Conservation (phyloP, 1,140 invertebrate genomes). For the Neoseiulus cucumeris region DNA sequence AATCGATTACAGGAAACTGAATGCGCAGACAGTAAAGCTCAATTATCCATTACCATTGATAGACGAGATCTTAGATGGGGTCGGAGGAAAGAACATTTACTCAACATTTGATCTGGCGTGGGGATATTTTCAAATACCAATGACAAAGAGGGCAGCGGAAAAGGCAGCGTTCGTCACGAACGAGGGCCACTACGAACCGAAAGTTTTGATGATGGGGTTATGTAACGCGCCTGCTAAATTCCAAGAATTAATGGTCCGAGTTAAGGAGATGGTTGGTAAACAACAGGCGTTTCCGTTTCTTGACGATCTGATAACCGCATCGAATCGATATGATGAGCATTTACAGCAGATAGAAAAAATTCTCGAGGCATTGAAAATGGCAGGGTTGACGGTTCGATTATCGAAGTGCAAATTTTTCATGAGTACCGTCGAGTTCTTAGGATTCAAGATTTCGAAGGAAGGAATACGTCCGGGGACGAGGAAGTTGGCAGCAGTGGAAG, state of each 20-base stretch:
- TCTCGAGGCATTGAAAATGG: not conserved
- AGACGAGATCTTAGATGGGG: not conserved
- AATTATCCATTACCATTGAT: not conserved
- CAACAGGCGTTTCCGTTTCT: not conserved
- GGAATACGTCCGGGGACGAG: not conserved
- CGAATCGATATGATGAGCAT: not conserved
- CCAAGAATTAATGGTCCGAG: not conserved
- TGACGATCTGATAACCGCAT: not conserved
- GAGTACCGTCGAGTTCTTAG: not conserved
- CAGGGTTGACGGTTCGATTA: not conserved
- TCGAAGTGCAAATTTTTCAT: not conserved
- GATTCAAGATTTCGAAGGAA: not conserved
- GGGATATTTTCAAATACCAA: not conserved
- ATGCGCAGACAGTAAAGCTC: not conserved
- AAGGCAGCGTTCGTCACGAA: not conserved
- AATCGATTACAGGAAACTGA: not conserved
- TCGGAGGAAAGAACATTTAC: not conserved
- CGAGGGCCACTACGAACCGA: not conserved
- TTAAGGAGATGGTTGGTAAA: not conserved
- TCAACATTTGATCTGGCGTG: constrained; percentile 10
- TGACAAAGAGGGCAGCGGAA: not conserved
- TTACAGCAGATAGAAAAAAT: not conserved
- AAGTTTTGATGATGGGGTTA: not conserved
- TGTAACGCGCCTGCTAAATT: not conserved
- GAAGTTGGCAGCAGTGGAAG: constrained; percentile 11